These are phyloP conservation scores for Botia kubotai DNA, from an alignment of 2,797 vertebrate species.

Conservation along the genomic window DNA sequence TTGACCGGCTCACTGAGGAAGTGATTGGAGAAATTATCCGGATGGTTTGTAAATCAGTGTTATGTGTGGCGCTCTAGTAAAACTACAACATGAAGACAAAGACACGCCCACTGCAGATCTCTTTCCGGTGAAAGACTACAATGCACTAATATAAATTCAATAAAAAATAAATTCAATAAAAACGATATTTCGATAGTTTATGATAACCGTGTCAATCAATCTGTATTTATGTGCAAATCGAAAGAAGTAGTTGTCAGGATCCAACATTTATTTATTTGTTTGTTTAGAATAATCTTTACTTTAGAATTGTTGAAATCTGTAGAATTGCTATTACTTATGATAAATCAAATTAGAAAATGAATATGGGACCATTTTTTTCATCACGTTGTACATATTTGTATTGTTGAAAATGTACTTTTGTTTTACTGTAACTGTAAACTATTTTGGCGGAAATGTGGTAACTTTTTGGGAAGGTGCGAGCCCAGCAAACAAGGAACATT, in stretches of 20 bases:
- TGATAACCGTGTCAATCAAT: background rate
- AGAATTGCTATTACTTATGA: too few species aligned
- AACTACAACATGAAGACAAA: too few species aligned
- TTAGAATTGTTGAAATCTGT: too few species aligned
- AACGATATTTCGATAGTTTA: too few species aligned
- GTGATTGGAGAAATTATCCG: background rate
- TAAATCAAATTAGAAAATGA: background rate
- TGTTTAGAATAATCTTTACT: too few species aligned
- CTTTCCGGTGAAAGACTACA: background rate
- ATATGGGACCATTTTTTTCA: too few species aligned
- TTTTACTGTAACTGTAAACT: background rate
- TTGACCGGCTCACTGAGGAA: background rate
- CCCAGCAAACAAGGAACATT: too few species aligned
- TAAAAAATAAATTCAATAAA: too few species aligned
- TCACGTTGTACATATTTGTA: background rate
- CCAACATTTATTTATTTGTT: background rate
- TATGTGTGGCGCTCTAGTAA: too few species aligned
- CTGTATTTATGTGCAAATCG: background rate
- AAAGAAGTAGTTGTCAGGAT: background rate
- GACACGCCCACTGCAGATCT: background rate
- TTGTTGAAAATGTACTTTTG: background rate
- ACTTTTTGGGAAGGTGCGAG: background rate
- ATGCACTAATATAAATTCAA: background rate
- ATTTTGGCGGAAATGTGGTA: background rate
- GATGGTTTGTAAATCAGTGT: background rate